Conservation (phyloP, 2,113 vertebrate genomes). For the Microtus oregoni region DNA sequence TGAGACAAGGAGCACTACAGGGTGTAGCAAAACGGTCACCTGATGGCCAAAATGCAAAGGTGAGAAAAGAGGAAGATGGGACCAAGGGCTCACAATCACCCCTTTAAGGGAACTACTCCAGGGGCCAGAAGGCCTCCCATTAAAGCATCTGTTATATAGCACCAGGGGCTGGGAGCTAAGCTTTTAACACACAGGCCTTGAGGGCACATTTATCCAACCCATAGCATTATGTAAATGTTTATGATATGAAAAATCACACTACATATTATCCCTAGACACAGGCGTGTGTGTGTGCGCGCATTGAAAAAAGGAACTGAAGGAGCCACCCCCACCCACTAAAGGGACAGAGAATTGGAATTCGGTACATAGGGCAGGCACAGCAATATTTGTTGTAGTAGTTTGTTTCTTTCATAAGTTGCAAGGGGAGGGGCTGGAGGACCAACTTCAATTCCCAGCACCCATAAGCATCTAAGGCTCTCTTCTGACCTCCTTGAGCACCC, state of each 20-base stretch:
- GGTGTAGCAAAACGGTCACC: neutral
- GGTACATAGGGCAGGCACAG: neutral
- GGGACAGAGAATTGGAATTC: neutral
- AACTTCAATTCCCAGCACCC: neutral
- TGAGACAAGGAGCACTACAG: neutral
- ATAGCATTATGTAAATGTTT: neutral
- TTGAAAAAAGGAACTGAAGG: neutral
- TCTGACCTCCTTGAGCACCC: neutral
- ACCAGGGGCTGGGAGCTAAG: neutral
- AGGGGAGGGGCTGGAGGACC: neutral
- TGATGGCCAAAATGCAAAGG: neutral
- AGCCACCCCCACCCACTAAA: too few species aligned
- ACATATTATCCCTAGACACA: too few species aligned
- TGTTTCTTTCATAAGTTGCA: neutral
- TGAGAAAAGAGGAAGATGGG: neutral
- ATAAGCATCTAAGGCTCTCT: neutral
- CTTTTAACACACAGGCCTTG: neutral
- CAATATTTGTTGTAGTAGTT: neutral
- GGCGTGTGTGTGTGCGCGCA: too few species aligned
- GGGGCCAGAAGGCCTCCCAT: neutral
- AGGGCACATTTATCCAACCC: neutral
- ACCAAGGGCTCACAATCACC: neutral
- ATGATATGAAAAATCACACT: too few species aligned
- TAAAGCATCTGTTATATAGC: neutral
- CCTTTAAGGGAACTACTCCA: neutral